These are phyloP conservation scores for Hanleya hanleyi DNA, from an alignment of 2,888 invertebrate genomes.

Conservation along the genomic window DNA sequence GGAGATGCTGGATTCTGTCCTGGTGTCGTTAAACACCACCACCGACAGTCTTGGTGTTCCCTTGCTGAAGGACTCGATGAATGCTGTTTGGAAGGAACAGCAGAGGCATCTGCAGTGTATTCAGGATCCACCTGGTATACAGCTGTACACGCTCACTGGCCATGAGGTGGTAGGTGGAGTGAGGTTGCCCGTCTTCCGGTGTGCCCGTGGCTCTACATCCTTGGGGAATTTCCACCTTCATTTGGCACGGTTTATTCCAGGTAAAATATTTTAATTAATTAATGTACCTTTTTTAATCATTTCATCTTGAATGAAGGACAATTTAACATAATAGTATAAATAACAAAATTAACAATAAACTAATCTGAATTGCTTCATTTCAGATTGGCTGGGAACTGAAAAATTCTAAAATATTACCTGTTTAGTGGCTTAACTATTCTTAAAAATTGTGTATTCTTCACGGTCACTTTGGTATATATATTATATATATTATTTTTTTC, in stretches of 20 bases:
- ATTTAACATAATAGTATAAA: no score
- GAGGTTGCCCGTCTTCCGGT: slow-evolving; percentile 39
- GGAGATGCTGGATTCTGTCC: slow-evolving; percentile 9
- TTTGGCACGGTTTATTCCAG: slow-evolving; percentile 10
- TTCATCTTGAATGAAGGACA: no score
- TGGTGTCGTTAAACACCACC: slow-evolving; percentile 18
- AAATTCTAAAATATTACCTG: no score
- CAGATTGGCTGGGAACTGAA: no score
- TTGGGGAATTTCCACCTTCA: slow-evolving; percentile 50
- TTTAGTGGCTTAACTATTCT: no score
- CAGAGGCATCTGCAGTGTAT: slow-evolving; percentile 22
- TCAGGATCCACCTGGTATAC: slow-evolving; percentile 12
- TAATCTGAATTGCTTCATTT: no score
- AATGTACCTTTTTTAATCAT: no score
- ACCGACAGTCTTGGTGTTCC: slow-evolving; percentile 36
- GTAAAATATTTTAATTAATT: no score
- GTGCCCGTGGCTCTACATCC: slow-evolving; percentile 49
- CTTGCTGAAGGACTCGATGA: slow-evolving; percentile 29
- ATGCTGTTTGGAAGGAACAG: slow-evolving; percentile 21
- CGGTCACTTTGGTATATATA: no score
- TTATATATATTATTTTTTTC: no score
- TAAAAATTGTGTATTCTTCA: no score
- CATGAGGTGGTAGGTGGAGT: slow-evolving; percentile 41
- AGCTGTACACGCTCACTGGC: slow-evolving; percentile 38
- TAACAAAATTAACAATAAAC: no score